Percentiles rank a stretch among this genome's conserved stretches.
phyloP scores from a whole-genome alignment of 1,140 invertebrate genomes.

The Drepana arcuata region DNA sequence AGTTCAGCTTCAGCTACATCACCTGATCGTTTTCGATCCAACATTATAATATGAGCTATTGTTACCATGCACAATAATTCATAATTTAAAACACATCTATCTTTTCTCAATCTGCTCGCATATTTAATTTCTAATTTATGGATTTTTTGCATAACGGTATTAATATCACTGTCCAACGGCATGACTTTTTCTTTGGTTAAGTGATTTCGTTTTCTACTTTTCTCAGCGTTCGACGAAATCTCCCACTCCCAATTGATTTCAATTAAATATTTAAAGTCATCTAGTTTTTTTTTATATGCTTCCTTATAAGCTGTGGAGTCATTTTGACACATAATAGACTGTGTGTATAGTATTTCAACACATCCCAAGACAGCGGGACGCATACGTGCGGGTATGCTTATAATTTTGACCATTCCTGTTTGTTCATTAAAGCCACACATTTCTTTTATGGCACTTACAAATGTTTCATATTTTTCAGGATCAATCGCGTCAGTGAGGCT shows the following conservation, averaged over 20 bases:
- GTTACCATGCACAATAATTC: constrained; percentile 4
- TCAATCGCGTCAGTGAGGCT: constrained; percentile 1
- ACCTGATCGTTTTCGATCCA: constrained; percentile 1
- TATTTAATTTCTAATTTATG: constrained; percentile 5
- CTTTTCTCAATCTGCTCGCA: not conserved
- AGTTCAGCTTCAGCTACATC: not conserved
- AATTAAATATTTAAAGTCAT: constrained; percentile 3
- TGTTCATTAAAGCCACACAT: constrained; percentile 6
- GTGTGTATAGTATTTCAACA: constrained; percentile 4
- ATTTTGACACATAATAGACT: constrained; percentile 1
- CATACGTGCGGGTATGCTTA: constrained; percentile 4
- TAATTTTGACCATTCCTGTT: not conserved
- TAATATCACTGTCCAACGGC: constrained; percentile 3
- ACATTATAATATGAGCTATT: constrained; percentile 7
- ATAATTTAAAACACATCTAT: constrained; percentile 3
- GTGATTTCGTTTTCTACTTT: constrained; percentile 2
- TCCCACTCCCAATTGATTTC: constrained; percentile 6
- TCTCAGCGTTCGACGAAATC: constrained; percentile 6
- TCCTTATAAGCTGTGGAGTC: constrained; percentile 3
- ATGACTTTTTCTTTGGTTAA: constrained; percentile 5
- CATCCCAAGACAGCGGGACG: constrained; percentile 1
- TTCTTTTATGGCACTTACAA: constrained; percentile 1
- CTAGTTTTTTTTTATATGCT: constrained; percentile 2
- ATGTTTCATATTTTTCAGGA: constrained; percentile 1
- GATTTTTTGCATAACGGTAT: constrained; percentile 3